A percentile compares a stretch with the other conserved stretches of the same genome.
Evolutionary conservation across 2,113 vertebrate species (phyloP).

Genomic region (Tyrannus savana): DNA sequence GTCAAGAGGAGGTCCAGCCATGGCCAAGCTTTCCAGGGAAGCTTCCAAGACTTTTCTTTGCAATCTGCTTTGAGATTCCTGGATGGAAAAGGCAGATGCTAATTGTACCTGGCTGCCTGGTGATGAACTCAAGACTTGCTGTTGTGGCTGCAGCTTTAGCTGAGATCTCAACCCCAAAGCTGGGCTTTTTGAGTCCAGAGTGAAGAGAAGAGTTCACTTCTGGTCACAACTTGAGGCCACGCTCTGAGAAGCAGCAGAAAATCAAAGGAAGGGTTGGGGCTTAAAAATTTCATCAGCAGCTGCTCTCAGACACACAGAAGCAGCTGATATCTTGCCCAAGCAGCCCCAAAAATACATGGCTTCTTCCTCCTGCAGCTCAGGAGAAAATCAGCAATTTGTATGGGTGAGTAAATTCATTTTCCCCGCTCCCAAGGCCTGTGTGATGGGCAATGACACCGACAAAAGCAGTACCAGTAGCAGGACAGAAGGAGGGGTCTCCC

Average conservation of each 20-base stretch:
- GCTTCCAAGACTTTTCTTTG: neutral
- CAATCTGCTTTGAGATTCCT: neutral
- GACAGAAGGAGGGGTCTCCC: neutral
- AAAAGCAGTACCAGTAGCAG: neutral
- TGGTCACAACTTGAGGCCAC: neutral
- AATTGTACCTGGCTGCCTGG: neutral
- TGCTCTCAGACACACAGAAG: neutral
- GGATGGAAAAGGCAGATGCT: neutral
- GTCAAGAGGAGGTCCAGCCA: neutral
- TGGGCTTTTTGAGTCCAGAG: neutral
- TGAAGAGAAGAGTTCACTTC: neutral
- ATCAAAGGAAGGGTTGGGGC: neutral
- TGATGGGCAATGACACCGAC: neutral
- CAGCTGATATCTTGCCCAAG: neutral
- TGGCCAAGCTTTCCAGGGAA: neutral
- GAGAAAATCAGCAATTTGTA: neutral
- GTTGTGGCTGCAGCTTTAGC: neutral
- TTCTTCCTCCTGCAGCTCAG: neutral
- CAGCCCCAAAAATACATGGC: neutral
- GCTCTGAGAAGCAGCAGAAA: neutral
- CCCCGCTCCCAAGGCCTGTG: neutral
- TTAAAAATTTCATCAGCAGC: neutral
- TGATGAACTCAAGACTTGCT: neutral
- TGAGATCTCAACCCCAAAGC: neutral
- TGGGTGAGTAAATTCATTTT: neutral